Percentiles rank a stretch among this genome's conserved stretches.
Conservation (phyloP, 2,888 invertebrate genomes). For the Lasioglossum lativentre region DNA sequence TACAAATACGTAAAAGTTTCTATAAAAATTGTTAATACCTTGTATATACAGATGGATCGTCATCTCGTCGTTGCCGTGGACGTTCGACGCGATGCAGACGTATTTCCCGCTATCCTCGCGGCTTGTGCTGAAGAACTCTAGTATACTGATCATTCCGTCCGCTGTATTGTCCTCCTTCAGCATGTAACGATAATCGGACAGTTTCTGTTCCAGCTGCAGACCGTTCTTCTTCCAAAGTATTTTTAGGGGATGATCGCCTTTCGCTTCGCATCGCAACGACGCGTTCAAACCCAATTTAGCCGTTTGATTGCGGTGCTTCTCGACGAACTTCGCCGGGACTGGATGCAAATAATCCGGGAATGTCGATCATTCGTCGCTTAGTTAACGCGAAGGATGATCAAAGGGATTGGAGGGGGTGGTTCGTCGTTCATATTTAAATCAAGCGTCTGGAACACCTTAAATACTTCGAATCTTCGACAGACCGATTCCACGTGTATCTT, state of each 20-base stretch:
- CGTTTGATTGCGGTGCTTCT: slow-evolving; percentile 87
- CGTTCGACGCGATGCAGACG: slow-evolving; percentile 94
- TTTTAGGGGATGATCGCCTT: slow-evolving; percentile 95
- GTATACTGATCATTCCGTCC: slow-evolving; percentile 92
- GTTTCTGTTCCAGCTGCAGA: slow-evolving; percentile 79
- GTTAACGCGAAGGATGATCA: neutral
- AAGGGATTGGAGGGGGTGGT: neutral
- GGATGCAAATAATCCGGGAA: slow-evolving; percentile 62
- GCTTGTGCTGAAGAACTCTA: slow-evolving; percentile 93
- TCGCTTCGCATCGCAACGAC: slow-evolving; percentile 92
- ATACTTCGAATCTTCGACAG: neutral
- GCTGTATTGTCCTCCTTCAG: slow-evolving; percentile 82
- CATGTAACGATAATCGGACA: slow-evolving; percentile 82
- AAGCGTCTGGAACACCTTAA: neutral
- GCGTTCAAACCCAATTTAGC: slow-evolving; percentile 82
- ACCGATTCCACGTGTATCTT: neutral
- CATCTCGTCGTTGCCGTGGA: slow-evolving; percentile 96
- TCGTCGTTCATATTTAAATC: neutral
- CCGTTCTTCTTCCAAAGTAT: slow-evolving; percentile 93
- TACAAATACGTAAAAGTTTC: no score
- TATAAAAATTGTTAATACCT: slow-evolving; percentile 86
- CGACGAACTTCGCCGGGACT: slow-evolving; percentile 94
- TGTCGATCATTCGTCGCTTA: neutral
- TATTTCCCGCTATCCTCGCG: slow-evolving; percentile 95
- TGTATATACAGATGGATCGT: slow-evolving; percentile 95